Conservation (phyloP, 1,140 invertebrate species). For the Chrysopa pallens region DNA sequence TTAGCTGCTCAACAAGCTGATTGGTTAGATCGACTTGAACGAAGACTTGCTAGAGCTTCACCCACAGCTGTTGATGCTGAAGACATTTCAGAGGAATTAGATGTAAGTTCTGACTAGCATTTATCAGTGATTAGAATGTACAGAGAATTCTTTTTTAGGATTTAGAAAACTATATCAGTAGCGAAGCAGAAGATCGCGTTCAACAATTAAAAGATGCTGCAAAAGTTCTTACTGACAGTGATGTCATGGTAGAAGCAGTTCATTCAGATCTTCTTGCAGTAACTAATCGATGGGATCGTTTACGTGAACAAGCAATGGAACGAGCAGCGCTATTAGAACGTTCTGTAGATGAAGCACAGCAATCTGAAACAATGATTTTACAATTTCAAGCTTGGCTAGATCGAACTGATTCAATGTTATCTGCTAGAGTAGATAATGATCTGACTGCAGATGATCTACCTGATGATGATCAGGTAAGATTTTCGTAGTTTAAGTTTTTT, state of each 20-base stretch:
- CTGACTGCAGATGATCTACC: conserved; percentile 63
- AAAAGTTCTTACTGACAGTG: conserved; percentile 48
- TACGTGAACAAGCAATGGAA: conserved; percentile 47
- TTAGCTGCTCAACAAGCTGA: conserved; percentile 59
- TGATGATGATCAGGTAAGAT: conserved; percentile 55
- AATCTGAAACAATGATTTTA: conserved; percentile 55
- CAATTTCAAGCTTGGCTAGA: conserved; percentile 60
- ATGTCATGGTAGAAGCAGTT: conserved; percentile 56
- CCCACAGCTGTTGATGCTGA: conserved; percentile 74
- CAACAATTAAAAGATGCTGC: conserved; percentile 61
- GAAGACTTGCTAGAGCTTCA: conserved; percentile 47
- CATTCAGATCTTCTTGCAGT: conserved; percentile 48
- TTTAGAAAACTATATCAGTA: conserved; percentile 66
- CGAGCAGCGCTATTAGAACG: conserved; percentile 52
- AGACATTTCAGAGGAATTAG: conserved; percentile 77
- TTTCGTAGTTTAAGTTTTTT: too few species aligned
- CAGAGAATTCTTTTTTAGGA: conserved; percentile 32
- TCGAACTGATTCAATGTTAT: conserved; percentile 48
- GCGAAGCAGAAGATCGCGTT: conserved; percentile 52
- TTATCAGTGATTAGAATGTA: conserved; percentile 1
- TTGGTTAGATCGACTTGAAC: conserved; percentile 67
- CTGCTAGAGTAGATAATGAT: conserved; percentile 58
- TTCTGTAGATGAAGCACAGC: conserved; percentile 59
- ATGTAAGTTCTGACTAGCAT: conserved; percentile 37
- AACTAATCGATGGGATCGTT: conserved; percentile 41